Percentiles rank a stretch among this genome's conserved stretches.
These are phyloP conservation scores for Papilio machaon DNA, from an alignment of 1,140 invertebrate species.

Conservation along the genomic window DNA sequence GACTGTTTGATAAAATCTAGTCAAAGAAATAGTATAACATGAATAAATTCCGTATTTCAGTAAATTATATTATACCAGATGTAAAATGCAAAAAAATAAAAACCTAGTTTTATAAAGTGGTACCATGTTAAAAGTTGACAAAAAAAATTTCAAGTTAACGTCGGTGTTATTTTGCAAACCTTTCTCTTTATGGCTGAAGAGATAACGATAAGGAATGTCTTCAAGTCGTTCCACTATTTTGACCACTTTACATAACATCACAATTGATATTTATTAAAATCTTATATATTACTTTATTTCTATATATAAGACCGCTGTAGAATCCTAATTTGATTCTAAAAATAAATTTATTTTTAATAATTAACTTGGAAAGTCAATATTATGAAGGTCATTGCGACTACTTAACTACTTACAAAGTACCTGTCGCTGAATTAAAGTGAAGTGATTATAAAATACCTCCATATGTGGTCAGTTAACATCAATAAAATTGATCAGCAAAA, in stretches of 20 bases:
- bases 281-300: too few relatives aligned
- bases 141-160: background rate
- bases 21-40: background rate
- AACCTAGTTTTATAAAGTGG: background rate
- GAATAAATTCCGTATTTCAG: background rate
- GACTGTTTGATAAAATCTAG: too few relatives aligned
- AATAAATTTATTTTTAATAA: background rate
- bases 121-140: background rate
- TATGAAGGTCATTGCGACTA: background rate
- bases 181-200: conserved; percentile 9
- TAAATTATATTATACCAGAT: background rate
- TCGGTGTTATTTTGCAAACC: background rate
- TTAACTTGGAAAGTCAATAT: background rate
- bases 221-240: conserved; percentile 3
- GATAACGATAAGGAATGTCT: conserved; percentile 12
- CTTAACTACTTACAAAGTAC: background rate
- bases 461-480: conserved; percentile 22
- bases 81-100: background rate
- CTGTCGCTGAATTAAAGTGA: background rate
- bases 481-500: conserved; percentile 16
- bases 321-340: too few relatives aligned
- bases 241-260: background rate
- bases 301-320: too few relatives aligned
- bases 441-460: background rate
- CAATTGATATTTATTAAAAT: too few relatives aligned